Base-by-base conservation (phyloP, 92 coral and sea anemone genomes). In the Muricea muricata region DNA sequence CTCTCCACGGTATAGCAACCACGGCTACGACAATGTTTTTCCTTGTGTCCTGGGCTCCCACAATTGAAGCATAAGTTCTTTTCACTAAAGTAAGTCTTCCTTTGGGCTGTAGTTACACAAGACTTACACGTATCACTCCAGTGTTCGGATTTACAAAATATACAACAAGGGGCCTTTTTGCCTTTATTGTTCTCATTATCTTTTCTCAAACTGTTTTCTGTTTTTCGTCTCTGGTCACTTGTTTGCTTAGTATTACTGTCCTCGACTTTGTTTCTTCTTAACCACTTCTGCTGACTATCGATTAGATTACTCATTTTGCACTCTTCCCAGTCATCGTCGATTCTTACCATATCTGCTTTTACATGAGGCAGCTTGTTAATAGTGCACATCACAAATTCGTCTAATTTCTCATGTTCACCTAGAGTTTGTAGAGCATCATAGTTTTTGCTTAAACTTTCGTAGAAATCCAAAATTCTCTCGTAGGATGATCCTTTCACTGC, bases 321-420 rank as follows among this genome's bases (percentile, higher is more conserved):
- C 0, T 79, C 41, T 32, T 80, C 89, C 91, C 88, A 83, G 3
- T 76, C 88, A 4, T 88, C 84, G 35, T 88, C 88, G 0, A 55
- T 65, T 37, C 88, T 60, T 55, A 88, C 88, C 2, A 88, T 37
- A 31, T 83, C 91, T 0, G 91, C 60, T 48, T 83, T 88, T 10
- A 83, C n/a, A n/a, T n/a, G n/a, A n/a, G n/a, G n/a, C n/a, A n/a
- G n/a, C 84, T 26, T 83, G 61, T 88, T 88, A 1, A 88, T 54
- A 24, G 91, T 88, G 21, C 84, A 23, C 39, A 73, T 50, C 0
- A 83, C 84, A 75, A 88, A 47, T 0, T 34, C 80, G 24, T 58
- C 47, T 42, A 70, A 40, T 40, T 25, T 70, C 29, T 70, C 57
- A 55, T 25, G 21, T 37, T 31, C 48, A 30, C 50, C 54, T 29